Conservation (phyloP, 2,113 vertebrate genomes). For the Brachionichthys hirsutus region DNA sequence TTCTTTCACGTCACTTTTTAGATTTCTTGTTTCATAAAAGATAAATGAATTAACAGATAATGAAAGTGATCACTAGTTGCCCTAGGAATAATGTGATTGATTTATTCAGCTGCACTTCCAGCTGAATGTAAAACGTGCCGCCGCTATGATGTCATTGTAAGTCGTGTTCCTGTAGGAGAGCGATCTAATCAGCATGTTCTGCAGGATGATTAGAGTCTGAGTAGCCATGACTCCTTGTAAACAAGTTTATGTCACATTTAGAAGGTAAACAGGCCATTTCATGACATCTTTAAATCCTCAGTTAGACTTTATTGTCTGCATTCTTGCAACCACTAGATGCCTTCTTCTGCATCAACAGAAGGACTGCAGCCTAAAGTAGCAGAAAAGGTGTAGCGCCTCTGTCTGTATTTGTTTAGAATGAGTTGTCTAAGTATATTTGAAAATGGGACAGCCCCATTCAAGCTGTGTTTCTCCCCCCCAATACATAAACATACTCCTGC, state of each 20-base stretch:
- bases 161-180: too few species aligned
- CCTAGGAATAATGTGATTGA: too few species aligned
- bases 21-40: too few species aligned
- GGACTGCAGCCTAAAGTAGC: not conserved
- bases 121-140: too few species aligned
- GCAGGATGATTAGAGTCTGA: too few species aligned
- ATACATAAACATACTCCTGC: slow-evolving; percentile 10
- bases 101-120: too few species aligned
- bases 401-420: not conserved
- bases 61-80: too few species aligned
- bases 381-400: not conserved
- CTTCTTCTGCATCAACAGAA: not conserved
- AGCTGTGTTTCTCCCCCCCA: not conserved
- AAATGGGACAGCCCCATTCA: not conserved
- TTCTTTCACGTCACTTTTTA: too few species aligned
- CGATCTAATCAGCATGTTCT: too few species aligned
- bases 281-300: not conserved
- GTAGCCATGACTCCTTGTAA: not conserved
- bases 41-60: too few species aligned
- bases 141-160: too few species aligned
- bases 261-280: not conserved
- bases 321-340: slow-evolving; percentile 4
- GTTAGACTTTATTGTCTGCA: not conserved
- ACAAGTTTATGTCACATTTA: not conserved
- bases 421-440: slow-evolving; percentile 15